Evolutionary conservation across 1,140 invertebrate genomes (phyloP), one percentile per base, ranked within the genome.

Genomic region (Drosophila leontia): DNA sequence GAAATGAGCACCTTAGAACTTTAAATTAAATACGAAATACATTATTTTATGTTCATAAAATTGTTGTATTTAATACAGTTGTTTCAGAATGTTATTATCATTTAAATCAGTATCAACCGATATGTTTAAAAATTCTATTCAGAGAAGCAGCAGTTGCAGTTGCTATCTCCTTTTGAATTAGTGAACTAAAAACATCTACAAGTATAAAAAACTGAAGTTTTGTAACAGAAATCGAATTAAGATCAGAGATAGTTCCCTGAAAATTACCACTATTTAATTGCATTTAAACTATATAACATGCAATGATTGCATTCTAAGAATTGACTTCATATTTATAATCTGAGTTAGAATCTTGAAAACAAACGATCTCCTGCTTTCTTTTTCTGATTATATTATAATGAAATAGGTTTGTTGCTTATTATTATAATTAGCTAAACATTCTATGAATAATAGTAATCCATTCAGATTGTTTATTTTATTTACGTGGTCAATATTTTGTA

Each of bases 401-500:
- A 11, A 51, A 2, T 34, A 23, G 2, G 23, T 23, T 23, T 23
- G 23, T 23, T 23, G 23, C 23, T 23, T 23, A 23, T 23, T 23
- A 23, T 23, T 23, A 23, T 23, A 23, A 23, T 1, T 19, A 19
- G 19, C 19, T 19, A 23, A 23, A 23, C 6, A n/a, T n/a, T 41
- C n/a, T n/a, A 15, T 42, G 7, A n/a, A 17, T 44, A 44, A 17
- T 44, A 29, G 26, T 29, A 17, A 44, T 26, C 15, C 12, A 48
- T 15, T 26, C 23, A 13, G 7, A 19, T 35, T 48, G 13, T 26
- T 60, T n/a, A 45, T 45, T 19, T 34, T 13, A 11, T 26, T 41
- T 23, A 44, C 41, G 39, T n/a, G 42, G n/a, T 61, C 45, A 65
- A 11, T 35, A 45, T 65, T 17, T 53, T 42, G 42, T n/a, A 23